Conservation (phyloP, 2,113 vertebrate genomes). For the Pristiophorus japonicus region DNA sequence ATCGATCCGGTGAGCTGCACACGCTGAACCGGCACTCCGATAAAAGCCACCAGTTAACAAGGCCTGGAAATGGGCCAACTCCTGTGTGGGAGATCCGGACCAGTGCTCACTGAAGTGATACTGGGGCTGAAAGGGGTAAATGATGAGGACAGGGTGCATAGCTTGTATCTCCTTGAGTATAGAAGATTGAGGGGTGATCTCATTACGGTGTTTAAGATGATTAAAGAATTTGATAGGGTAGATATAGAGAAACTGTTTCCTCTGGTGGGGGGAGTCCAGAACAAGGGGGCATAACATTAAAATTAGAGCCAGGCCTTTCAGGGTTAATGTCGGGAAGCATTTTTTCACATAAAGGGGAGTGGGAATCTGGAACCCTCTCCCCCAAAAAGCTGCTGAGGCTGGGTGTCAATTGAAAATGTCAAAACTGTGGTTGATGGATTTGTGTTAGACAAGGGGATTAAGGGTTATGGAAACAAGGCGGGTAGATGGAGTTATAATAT, state of each 20-base stretch:
- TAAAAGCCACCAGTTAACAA: not conserved
- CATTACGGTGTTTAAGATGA: not conserved
- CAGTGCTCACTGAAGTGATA: not conserved
- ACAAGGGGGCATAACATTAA: not conserved
- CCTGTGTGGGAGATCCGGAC: not conserved
- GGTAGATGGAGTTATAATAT: not conserved
- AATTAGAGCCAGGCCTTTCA: not conserved
- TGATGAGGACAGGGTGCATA: not conserved
- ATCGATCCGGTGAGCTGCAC: not conserved
- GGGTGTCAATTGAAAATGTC: not conserved
- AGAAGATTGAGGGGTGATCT: not conserved
- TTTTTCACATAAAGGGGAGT: not conserved
- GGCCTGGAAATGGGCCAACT: not conserved
- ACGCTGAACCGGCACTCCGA: not conserved
- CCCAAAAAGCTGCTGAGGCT: not conserved
- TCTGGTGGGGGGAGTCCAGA: not conserved
- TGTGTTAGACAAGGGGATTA: not conserved
- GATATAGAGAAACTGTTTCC: not conserved
- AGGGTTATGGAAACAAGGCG: not conserved
- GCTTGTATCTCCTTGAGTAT: too few relatives aligned
- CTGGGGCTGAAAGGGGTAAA: not conserved
- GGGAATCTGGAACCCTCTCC: not conserved
- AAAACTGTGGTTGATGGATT: not conserved
- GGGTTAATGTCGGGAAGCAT: not conserved
- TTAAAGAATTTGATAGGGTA: not conserved